Base-by-base conservation (phyloP, 2,797 vertebrate genomes). In the Antrozous pallidus region DNA sequence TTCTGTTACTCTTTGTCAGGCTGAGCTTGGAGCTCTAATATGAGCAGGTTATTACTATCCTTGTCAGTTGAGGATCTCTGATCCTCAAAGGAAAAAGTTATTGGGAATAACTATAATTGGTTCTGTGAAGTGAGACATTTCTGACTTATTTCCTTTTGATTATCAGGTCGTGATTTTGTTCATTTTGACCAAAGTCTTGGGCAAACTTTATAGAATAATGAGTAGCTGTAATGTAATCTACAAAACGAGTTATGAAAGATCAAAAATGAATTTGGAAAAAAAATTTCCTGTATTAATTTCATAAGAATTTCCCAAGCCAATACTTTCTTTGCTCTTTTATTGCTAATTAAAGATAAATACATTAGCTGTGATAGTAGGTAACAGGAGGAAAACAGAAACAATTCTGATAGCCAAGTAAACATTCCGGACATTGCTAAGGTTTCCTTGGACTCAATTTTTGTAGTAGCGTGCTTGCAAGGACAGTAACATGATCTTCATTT, bases 1-100 rank as follows among this genome's bases (percentile, higher is more conserved):
- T 91, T 97, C 94, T 93, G 98, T 98, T 98, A 98, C 97, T 96
- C 97, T 95, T 98, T 96, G 90, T 24, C 82, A 90, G 1, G 0
- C 79, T 31, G 28, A 81, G 71, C 87, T 95, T 88, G 83, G 45
- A 97, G 96, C 85, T 90, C 71, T 79, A 96, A 85, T 33, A 80
- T 16, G 33, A 95, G 86, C 20, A 88, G 14, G 20, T 74, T 83
- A 74, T n/a, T 91, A 77, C 54, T 87, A 90, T 45, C 33, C 65
- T 75, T 83, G 40, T 47, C 33, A 36, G 10, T 0, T 63, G 40
- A 89, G 71, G 54, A 51, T 20, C 36, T 93, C 42, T 67, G 22
- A 82, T 38, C n/a, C 22, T n/a, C 6, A 47, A 94, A 93, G 28
- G 86, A 42, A 73, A 84, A 90, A 78, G 31, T 73, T 33, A 56